phyloP scores from a whole-genome alignment of 2,888 invertebrate genomes.

The Julus scanicus region DNA sequence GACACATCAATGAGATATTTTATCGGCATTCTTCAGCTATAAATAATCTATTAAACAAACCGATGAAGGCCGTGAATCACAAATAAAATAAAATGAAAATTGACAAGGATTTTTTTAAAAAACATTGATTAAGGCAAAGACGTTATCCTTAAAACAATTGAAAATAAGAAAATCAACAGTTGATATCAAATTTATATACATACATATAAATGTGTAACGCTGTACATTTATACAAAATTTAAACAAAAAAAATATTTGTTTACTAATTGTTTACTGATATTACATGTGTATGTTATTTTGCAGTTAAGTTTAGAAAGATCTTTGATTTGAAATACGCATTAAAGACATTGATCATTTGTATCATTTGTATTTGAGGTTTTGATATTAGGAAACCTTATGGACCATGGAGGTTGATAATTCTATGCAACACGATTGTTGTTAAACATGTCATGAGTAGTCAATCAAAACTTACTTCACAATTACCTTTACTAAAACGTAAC shows the following conservation, averaged over 20 bases:
- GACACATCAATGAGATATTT: not conserved
- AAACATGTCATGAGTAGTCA: not conserved
- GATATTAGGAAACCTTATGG: not conserved
- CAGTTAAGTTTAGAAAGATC: too few species aligned
- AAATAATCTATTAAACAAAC: slow-evolving; percentile 22
- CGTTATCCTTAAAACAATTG: not conserved
- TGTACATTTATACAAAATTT: too few species aligned
- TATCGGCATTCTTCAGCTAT: slow-evolving; percentile 3
- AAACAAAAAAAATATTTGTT: too few species aligned
- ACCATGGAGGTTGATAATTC: not conserved
- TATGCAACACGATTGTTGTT: not conserved
- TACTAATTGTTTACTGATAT: too few species aligned
- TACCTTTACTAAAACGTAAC: not conserved
- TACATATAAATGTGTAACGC: not conserved
- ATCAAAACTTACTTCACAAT: not conserved
- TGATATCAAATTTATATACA: not conserved
- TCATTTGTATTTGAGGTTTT: too few species aligned
- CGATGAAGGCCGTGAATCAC: slow-evolving; percentile 33
- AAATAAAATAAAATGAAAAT: slow-evolving; percentile 2
- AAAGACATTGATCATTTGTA: too few species aligned
- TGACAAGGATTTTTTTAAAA: not conserved
- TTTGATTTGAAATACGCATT: too few species aligned
- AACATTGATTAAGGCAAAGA: not conserved
- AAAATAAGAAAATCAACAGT: not conserved
- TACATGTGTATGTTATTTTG: too few species aligned